Base-by-base conservation (phyloP, 2,113 vertebrate species). In the Chloropsis cyanopogon region DNA sequence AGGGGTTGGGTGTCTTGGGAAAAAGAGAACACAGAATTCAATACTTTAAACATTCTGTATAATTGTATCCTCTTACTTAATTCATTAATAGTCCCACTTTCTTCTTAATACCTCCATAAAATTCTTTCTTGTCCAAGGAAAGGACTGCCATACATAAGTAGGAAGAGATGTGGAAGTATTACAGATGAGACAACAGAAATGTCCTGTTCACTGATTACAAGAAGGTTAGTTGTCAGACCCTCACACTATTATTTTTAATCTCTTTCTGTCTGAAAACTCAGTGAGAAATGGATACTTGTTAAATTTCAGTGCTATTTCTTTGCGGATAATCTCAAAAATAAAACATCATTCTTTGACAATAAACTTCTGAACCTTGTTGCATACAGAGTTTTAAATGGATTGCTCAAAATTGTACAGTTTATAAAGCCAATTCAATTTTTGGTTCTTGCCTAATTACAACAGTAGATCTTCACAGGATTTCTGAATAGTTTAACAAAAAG, bases 1-100 rank as follows among this genome's bases (percentile, higher is more conserved):
- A 17, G 3, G 4, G 1, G 1, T 6, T 14, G 10, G 3, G 1
- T 2, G 7, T 22, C 13, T 16, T 59, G 11, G 13, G 9, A 49
- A 14, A 14, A 82, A 39, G 29, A 66, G 35, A 83, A 41, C 1
- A 66, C 9, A 46, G 8, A 78, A 57, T 82, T 90, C 28, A 35
- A 7, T 54, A 49, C 25, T 82, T 79, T 14, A 81, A 79, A n/a
- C 8, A 29, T 76, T 71, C 14, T 56, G 4, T 47, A 12, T 42
- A 64, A 71, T 33, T 35, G 3, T 29, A 26, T 76, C 2, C 11
- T n/a, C 11, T 65, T 49, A 46, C 5, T 68, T 86, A 7, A 49
- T 57, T 78, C 25, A 82, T 80, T 54, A 72, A 60, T 44, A 70
- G 5, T 24, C 21, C 4, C 3, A 19, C 49, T 93, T 61, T 83